Percentiles rank a stretch among this genome's conserved stretches.
Conservation (phyloP, 2,888 invertebrate species). For the Luffia ferchaultella region DNA sequence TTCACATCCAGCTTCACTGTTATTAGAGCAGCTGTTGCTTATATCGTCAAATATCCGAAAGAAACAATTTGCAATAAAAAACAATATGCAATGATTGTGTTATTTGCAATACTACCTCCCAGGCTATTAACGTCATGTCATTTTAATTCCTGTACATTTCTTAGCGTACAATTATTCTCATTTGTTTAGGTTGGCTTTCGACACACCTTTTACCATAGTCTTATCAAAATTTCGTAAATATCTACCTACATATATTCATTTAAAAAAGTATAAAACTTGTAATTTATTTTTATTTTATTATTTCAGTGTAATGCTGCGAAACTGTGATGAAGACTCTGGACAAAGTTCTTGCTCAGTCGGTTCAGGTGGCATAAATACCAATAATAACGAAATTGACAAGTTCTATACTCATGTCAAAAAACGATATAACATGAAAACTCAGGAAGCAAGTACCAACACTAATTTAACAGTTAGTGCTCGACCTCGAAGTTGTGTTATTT, state of each 20-base stretch:
- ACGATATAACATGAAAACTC: constrained; percentile 28
- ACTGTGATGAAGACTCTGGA: constrained; percentile 56
- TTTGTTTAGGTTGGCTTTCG: too few relatives aligned
- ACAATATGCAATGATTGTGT: too few relatives aligned
- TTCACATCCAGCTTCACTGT: too few relatives aligned
- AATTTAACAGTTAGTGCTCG: constrained; percentile 54
- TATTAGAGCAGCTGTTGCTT: too few relatives aligned
- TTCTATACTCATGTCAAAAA: constrained; percentile 20
- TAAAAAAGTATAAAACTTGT: background rate
- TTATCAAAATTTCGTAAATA: too few relatives aligned
- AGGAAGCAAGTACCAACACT: constrained; percentile 56
- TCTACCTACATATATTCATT: too few relatives aligned
- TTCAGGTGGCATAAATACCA: constrained; percentile 41
- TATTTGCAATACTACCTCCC: background rate
- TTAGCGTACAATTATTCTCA: background rate
- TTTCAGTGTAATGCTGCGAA: constrained; percentile 42
- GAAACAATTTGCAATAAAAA: too few relatives aligned
- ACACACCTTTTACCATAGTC: too few relatives aligned
- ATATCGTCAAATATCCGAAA: too few relatives aligned
- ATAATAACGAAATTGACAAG: constrained; percentile 23
- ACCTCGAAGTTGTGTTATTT: constrained; percentile 39
- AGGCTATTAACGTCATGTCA: background rate
- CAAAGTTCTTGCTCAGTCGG: constrained; percentile 57
- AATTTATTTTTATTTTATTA: background rate
- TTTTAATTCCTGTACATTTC: background rate